Evolutionary conservation across 2,797 vertebrate genomes (phyloP).

Genomic region (Australoheros facetus): DNA sequence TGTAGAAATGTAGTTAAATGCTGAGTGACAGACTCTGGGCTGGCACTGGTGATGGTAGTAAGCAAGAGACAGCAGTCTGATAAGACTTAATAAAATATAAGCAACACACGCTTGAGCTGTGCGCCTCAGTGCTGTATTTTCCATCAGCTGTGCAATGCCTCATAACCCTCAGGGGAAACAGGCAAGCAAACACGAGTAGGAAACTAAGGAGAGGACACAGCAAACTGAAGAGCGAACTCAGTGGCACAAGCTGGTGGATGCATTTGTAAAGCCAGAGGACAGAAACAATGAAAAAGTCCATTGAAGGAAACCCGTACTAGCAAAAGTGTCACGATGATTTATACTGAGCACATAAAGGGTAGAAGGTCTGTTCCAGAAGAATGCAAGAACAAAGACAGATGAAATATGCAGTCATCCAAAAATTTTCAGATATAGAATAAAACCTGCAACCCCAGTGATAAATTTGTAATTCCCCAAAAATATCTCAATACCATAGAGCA

Average conservation of each 20-base stretch:
- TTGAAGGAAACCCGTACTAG: constrained; percentile 9
- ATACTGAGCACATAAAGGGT: constrained; percentile 14
- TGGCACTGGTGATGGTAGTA: neutral
- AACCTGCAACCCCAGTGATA: neutral
- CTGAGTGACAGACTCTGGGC: constrained; percentile 32
- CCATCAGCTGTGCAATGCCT: constrained; percentile 25
- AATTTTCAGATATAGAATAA: constrained; percentile 5
- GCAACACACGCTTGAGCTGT: neutral
- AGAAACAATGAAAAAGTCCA: constrained; percentile 26
- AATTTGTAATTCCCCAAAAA: constrained; percentile 1
- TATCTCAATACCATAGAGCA: neutral
- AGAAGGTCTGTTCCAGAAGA: constrained; percentile 30
- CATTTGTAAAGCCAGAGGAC: constrained; percentile 11
- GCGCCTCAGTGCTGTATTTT: constrained; percentile 31
- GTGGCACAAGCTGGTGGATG: constrained; percentile 10
- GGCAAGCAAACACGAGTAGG: constrained; percentile 37
- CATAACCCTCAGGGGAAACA: constrained; percentile 43
- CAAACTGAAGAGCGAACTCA: constrained; percentile 4
- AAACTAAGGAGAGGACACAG: constrained; percentile 38
- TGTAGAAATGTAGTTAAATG: constrained; percentile 36
- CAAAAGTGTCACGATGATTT: constrained; percentile 50
- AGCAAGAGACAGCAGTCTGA: constrained; percentile 38
- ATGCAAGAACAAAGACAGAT: constrained; percentile 30
- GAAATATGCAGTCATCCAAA: constrained; percentile 27
- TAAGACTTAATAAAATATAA: constrained; percentile 51